Conservation (phyloP, 1,140 invertebrate species). For the Drosophila obscura region DNA sequence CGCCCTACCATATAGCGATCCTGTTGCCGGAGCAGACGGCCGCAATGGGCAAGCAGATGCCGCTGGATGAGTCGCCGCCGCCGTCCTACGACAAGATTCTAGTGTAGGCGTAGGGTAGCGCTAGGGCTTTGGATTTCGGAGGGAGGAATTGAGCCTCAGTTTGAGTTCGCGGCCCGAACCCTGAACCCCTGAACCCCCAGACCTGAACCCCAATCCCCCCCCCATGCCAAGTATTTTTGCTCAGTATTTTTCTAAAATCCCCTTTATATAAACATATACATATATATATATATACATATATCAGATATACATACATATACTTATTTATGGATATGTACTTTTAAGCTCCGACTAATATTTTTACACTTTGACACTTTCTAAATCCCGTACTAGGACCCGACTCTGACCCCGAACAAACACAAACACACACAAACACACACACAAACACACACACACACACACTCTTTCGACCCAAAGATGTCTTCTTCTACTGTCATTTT, state of each 20-base stretch:
- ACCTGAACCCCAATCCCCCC: slow-evolving; percentile 36
- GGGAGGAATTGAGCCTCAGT: slow-evolving; percentile 62
- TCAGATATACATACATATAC: slow-evolving; percentile 52
- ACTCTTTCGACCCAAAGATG: slow-evolving; percentile 31
- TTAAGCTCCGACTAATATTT: slow-evolving; percentile 65
- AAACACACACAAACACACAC: neutral
- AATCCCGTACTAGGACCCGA: slow-evolving; percentile 48
- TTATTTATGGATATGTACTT: slow-evolving; percentile 51
- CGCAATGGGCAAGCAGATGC: slow-evolving; percentile 71
- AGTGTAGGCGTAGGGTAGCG: slow-evolving; percentile 60
- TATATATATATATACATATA: slow-evolving; percentile 52
- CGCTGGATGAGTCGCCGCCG: slow-evolving; percentile 85
- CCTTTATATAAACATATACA: slow-evolving; percentile 69
- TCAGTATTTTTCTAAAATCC: slow-evolving; percentile 79
- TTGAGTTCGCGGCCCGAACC: slow-evolving; percentile 30
- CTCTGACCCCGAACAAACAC: slow-evolving; percentile 25
- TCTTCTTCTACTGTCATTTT: slow-evolving; percentile 76
- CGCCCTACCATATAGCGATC: slow-evolving; percentile 87
- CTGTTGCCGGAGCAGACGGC: slow-evolving; percentile 85
- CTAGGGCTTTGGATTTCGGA: too few species aligned
- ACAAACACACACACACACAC: neutral
- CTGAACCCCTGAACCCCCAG: slow-evolving; percentile 12
- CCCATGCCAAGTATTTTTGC: slow-evolving; percentile 62
- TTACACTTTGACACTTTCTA: slow-evolving; percentile 70
- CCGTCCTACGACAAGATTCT: slow-evolving; percentile 87